Base-by-base conservation (phyloP, 2,888 invertebrate genomes). In the Xylophagus ater region DNA sequence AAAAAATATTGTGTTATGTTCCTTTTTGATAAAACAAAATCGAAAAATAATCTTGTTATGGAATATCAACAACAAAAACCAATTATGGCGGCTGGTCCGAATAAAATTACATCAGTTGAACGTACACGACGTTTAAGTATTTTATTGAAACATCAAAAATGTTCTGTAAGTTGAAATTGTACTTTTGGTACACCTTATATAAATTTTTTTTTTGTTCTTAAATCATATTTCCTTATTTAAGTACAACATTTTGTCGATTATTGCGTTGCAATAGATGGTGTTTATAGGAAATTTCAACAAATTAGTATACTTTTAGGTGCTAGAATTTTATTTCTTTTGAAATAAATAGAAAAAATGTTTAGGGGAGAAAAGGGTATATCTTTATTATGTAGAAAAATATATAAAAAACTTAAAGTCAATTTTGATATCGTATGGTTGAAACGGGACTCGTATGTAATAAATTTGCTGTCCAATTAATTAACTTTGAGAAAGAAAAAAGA, bases 71-170 rank as follows among this genome's bases (percentile, higher is more conserved):
- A n/a, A n/a, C n/a, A 4, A 4, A 15, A 14, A 8, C 4, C 17
- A 15, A 10, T 10, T 15, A 8, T 15, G 15, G 13, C 30, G 30
- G 9, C 15, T 8, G 4, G 15, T 15, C 47, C 39, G 8, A 33
- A 44, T 13, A 44, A 43, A 37, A 51, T 54, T 23, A 52, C 60
- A 20, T 51, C 54, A 2, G 50, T 54, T 8, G 62, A 62, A 40
- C 53, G 59, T 10, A 60, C 60, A 10, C 53, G 62, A 23, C 59
- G 56, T 17, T 48, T 62, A 2, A 60, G 59, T 37, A 53, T 50
- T 24, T 46, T 62, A 21, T 41, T 62, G 2, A 55, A 55, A 40
- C 43, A 53, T 40, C 52, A 44, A 25, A 41, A 34, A 31, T 18
- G 17, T 33, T 35, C 25, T 30, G 41, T 45, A 14, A 42, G 42